Evolutionary conservation across 2,888 invertebrate genomes (phyloP).

Genomic region (Belgica antarctica): DNA sequence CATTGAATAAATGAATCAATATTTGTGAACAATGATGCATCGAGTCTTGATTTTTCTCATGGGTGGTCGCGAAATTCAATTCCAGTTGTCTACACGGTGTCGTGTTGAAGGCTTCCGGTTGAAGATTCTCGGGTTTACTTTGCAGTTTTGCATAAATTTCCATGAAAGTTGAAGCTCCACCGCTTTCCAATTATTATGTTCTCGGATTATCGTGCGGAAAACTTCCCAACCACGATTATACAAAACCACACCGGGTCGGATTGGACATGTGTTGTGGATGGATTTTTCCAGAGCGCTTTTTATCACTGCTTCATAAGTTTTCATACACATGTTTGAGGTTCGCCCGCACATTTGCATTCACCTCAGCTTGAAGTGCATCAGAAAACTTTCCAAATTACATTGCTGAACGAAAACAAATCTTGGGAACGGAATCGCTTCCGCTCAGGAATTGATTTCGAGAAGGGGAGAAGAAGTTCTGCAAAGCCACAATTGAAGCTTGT

Average conservation of each 20-base stretch:
- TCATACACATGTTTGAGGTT: conserved; percentile 17
- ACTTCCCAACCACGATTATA: background rate
- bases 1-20: background rate
- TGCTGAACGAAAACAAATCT: background rate
- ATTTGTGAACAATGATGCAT: background rate
- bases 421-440: too few relatives aligned
- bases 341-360: conserved; percentile 8
- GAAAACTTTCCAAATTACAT: background rate
- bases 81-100: background rate
- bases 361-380: background rate
- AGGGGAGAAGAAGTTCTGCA: background rate
- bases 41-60: background rate
- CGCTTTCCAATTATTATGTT: conserved; percentile 7
- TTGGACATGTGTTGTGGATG: background rate
- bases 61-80: too few relatives aligned
- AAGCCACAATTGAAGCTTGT: conserved; percentile 3
- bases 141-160: background rate
- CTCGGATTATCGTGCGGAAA: background rate
- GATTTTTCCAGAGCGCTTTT: background rate
- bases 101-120: background rate
- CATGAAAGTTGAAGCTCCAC: background rate
- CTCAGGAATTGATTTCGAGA: conserved; percentile 1
- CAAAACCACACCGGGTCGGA: too few relatives aligned
- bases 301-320: background rate
- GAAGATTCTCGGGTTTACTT: background rate